A percentile compares a stretch with the other conserved stretches of the same genome.
Evolutionary conservation across 1,140 invertebrate species (phyloP).

Genomic region (Cataglyphis hispanica): DNA sequence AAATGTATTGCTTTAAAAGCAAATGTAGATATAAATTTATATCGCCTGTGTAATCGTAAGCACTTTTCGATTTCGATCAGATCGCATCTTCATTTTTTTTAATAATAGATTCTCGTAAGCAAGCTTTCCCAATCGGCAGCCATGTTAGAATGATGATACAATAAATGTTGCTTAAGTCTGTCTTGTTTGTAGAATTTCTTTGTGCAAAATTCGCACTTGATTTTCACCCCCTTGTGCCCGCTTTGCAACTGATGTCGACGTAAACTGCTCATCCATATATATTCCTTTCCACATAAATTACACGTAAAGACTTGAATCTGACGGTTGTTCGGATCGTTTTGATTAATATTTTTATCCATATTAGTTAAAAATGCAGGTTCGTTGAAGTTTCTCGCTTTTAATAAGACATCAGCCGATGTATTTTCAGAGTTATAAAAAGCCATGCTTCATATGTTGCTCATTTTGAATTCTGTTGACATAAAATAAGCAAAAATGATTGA

Average conservation of each 20-base stretch:
- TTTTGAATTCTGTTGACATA: constrained; percentile 54
- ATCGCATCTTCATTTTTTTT: too few relatives aligned
- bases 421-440: background rate
- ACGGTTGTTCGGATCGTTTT: constrained; percentile 22
- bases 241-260: constrained; percentile 77
- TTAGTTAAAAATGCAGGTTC: too few relatives aligned
- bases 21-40: background rate
- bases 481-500: constrained; percentile 23
- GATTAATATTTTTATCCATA: too few relatives aligned
- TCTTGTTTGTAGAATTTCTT: constrained; percentile 78
- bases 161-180: constrained; percentile 75
- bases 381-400: background rate
- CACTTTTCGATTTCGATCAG: too few relatives aligned
- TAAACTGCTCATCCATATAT: constrained; percentile 60
- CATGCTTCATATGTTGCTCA: constrained; percentile 37
- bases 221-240: constrained; percentile 78
- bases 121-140: background rate
- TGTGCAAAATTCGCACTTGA: constrained; percentile 75
- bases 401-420: background rate
- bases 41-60: too few relatives aligned
- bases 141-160: constrained; percentile 37
- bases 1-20: too few relatives aligned
- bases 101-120: too few relatives aligned
- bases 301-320: constrained; percentile 41
- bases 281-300: constrained; percentile 47